A percentile compares a stretch with the other conserved stretches of the same genome.
Evolutionary conservation across 2,113 vertebrate species (phyloP).

Genomic region (Chrysemys picta): DNA sequence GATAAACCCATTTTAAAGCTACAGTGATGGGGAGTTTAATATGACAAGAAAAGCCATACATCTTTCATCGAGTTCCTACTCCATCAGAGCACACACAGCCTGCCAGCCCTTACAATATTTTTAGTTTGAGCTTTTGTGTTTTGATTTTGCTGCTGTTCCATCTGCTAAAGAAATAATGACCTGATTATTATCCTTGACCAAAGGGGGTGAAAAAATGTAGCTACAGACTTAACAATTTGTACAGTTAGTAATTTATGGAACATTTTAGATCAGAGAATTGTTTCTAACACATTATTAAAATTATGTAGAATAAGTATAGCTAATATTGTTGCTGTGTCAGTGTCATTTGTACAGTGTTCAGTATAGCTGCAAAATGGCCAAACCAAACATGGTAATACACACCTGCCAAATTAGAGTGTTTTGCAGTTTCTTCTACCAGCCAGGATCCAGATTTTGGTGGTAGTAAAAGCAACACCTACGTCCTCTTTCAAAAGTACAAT

Average conservation of each 20-base stretch:
- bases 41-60: background rate
- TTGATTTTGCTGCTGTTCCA: background rate
- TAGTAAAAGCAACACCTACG: background rate
- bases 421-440: fast-evolving
- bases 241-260: background rate
- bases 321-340: background rate
- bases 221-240: background rate
- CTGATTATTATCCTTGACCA: background rate
- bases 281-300: fast-evolving
- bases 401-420: fast-evolving
- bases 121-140: background rate
- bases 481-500: background rate
- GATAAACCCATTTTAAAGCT: background rate
- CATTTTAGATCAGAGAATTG: background rate
- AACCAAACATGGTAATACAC: background rate
- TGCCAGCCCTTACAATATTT: background rate
- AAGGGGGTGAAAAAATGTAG: background rate
- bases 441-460: background rate
- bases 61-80: background rate
- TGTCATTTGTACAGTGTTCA: fast-evolving
- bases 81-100: background rate
- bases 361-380: fast-evolving
- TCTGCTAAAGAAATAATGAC: background rate
- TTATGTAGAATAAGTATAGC: background rate
- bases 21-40: background rate